Percentiles rank a stretch among this genome's conserved stretches.
These are phyloP conservation scores for Syndactyla subalaris DNA, from an alignment of 2,797 vertebrate species.

Conservation along the genomic window DNA sequence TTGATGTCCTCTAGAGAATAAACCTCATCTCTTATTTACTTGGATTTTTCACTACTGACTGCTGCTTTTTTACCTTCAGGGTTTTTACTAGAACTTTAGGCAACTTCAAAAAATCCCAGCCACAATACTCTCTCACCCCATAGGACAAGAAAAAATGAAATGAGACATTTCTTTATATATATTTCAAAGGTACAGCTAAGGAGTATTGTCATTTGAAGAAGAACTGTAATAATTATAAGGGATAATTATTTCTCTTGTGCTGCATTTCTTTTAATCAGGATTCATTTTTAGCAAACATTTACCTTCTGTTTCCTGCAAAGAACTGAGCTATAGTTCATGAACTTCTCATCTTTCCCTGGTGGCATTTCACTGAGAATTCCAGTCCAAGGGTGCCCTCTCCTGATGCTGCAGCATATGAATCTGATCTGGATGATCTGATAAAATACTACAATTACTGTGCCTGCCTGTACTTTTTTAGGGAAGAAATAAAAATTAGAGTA, in stretches of 20 bases:
- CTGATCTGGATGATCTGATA: not conserved
- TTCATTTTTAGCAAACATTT: not conserved
- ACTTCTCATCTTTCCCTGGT: not conserved
- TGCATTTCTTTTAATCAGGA: not conserved
- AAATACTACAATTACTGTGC: not conserved
- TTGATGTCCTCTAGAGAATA: not conserved
- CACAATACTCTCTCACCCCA: not conserved
- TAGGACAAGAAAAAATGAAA: not conserved
- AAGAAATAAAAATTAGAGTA: not conserved
- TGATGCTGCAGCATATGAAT: not conserved
- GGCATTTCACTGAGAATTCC: not conserved
- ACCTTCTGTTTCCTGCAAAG: not conserved
- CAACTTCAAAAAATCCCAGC: not conserved
- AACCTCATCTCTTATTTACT: not conserved
- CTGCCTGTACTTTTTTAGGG: not conserved
- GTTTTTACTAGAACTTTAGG: not conserved
- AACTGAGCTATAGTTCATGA: not conserved
- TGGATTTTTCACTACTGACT: not conserved
- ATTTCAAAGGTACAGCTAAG: not conserved
- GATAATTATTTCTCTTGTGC: not conserved
- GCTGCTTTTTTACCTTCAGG: not conserved
- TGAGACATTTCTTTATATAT: not conserved
- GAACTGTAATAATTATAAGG: no score
- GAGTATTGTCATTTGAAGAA: not conserved
- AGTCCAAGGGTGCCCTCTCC: slow-evolving; percentile 60